Evolutionary conservation across 2,113 vertebrate species (phyloP).

Genomic region (Trogon melanurus): DNA sequence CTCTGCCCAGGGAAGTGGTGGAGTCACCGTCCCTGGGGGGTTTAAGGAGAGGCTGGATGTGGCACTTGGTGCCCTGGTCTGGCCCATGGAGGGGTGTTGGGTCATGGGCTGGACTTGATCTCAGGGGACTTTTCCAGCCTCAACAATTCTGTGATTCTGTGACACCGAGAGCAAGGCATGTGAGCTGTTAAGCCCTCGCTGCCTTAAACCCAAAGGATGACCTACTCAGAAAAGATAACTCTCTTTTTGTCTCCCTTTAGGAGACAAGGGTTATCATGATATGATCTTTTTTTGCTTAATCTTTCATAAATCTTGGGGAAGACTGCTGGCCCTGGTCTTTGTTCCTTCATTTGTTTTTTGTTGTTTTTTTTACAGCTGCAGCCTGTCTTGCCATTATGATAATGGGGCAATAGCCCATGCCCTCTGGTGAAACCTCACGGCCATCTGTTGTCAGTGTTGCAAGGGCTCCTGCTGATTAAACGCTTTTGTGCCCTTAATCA

Average conservation of each 20-base stretch:
- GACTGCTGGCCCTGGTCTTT: neutral
- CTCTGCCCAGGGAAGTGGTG: no score
- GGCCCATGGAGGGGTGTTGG: no score
- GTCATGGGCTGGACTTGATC: no score
- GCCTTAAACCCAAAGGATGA: neutral
- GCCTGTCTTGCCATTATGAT: accelerated
- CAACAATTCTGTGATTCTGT: neutral
- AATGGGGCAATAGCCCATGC: neutral
- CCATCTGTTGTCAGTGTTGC: neutral
- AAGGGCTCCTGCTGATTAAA: neutral
- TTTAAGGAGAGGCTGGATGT: no score
- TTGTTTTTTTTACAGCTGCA: neutral
- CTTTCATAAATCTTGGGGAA: neutral
- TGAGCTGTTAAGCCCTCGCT: accelerated
- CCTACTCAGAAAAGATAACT: no score
- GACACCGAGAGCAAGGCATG: accelerated
- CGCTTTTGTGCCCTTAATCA: neutral
- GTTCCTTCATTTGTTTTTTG: neutral
- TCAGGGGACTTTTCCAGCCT: no score
- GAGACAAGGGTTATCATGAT: neutral
- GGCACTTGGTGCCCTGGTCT: no score
- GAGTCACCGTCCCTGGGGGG: no score
- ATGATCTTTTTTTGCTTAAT: neutral
- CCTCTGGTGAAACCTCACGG: neutral
- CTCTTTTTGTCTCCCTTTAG: neutral